These are phyloP conservation scores for Folsomia manolachei DNA, from an alignment of 2,888 invertebrate genomes.

Conservation along the genomic window DNA sequence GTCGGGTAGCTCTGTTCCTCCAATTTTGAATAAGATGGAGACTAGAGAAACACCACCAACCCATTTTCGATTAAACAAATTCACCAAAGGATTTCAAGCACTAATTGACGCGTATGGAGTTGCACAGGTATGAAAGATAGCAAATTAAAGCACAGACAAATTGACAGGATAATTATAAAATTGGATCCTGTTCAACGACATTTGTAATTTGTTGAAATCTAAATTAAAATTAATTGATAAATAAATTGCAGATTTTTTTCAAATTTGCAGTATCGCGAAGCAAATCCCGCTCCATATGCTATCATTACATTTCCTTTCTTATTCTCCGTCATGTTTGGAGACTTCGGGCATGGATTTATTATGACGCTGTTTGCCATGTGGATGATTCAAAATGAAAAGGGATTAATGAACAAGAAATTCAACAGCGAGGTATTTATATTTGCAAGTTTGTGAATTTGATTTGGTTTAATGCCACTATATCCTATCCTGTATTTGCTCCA, in stretches of 20 bases:
- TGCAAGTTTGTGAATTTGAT: background rate
- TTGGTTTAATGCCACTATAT: slow-evolving; percentile 19
- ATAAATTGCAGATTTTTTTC: too few relatives aligned
- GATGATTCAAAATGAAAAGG: slow-evolving; percentile 94
- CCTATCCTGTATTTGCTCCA: slow-evolving; percentile 55
- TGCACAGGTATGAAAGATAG: too few relatives aligned
- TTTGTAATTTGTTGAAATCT: too few relatives aligned
- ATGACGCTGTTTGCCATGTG: slow-evolving; percentile 89
- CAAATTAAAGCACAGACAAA: too few relatives aligned
- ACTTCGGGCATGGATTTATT: slow-evolving; percentile 87
- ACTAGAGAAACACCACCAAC: slow-evolving; percentile 89
- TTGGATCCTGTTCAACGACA: too few relatives aligned
- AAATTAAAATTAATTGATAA: too few relatives aligned
- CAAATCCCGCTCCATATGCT: slow-evolving; percentile 76
- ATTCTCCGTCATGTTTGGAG: slow-evolving; percentile 98
- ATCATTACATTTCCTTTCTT: slow-evolving; percentile 97
- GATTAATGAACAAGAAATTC: slow-evolving; percentile 70
- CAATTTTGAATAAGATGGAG: slow-evolving; percentile 92
- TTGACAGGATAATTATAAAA: slow-evolving; percentile 58
- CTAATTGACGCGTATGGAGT: slow-evolving; percentile 96
- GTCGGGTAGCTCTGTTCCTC: slow-evolving; percentile 91
- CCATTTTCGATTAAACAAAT: slow-evolving; percentile 93
- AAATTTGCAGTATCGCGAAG: slow-evolving; percentile 44
- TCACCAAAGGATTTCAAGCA: slow-evolving; percentile 89
- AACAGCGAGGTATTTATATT: slow-evolving; percentile 59